These are phyloP conservation scores for Lycocerus yunnanus DNA, from an alignment of 2,888 invertebrate genomes.

Conservation along the genomic window DNA sequence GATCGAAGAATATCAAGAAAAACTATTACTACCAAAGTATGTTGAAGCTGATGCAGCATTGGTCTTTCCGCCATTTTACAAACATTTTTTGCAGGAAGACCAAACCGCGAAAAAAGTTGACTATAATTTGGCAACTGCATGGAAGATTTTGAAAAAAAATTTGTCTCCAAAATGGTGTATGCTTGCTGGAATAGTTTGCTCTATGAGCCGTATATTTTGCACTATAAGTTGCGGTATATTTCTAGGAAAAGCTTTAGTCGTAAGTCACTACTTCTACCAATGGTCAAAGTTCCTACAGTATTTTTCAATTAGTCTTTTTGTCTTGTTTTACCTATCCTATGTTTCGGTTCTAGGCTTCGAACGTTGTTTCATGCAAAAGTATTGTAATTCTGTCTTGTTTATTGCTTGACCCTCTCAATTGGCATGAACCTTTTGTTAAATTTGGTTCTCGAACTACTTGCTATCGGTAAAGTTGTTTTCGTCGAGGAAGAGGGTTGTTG, in stretches of 20 bases:
- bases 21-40: neutral
- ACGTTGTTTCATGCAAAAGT: too few species aligned
- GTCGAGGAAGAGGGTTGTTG: too few species aligned
- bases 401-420: too few species aligned
- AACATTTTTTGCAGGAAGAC: neutral
- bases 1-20: neutral
- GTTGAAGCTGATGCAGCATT: neutral
- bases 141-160: neutral
- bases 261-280: neutral
- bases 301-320: too few species aligned
- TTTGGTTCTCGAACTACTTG: too few species aligned
- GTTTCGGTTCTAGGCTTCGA: too few species aligned
- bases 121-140: neutral
- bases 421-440: too few species aligned
- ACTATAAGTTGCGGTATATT: neutral
- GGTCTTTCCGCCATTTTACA: rapidly evolving
- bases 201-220: neutral
- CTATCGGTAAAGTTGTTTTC: too few species aligned
- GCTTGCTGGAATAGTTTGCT: neutral
- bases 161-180: neutral
- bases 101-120: neutral
- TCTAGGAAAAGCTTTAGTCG: neutral
- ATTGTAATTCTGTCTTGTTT: too few species aligned
- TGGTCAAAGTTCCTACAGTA: too few species aligned
- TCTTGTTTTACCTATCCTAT: too few species aligned